These are phyloP conservation scores for Moxostoma hubbsi DNA, from an alignment of 2,797 vertebrate genomes.

Conservation along the genomic window DNA sequence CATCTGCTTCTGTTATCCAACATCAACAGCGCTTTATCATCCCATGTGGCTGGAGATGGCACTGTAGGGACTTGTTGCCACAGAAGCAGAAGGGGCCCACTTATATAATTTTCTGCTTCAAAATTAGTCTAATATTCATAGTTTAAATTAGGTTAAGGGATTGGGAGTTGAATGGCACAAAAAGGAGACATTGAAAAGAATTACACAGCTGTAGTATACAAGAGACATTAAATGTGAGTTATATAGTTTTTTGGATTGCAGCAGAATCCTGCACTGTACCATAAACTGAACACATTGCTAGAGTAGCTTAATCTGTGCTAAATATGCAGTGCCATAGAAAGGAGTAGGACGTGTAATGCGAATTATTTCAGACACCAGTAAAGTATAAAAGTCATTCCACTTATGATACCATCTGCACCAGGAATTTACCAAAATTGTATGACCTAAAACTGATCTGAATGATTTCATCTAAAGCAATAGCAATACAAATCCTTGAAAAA, in stretches of 20 bases:
- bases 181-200: background rate
- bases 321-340: background rate
- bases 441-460: conserved; percentile 13
- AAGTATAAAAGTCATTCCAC: conserved; percentile 11
- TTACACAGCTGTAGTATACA: too few species aligned
- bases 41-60: background rate
- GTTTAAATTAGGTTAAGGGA: conserved; percentile 8
- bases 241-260: too few species aligned
- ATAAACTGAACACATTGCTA: background rate
- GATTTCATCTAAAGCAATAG: conserved; percentile 1
- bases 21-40: conserved; percentile 32
- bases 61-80: conserved; percentile 18
- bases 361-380: conserved; percentile 9
- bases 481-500: conserved; percentile 21
- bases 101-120: conserved; percentile 2
- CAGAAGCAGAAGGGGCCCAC: conserved; percentile 16
- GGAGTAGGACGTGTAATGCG: conserved; percentile 9
- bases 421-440: conserved; percentile 13
- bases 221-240: too few species aligned
- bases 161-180: background rate
- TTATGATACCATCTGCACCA: conserved; percentile 3
- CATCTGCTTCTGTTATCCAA: conserved; percentile 48
- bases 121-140: conserved; percentile 1
- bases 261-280: too few species aligned
- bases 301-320: background rate